Percentiles rank a stretch among this genome's conserved stretches.
Evolutionary conservation across 2,113 vertebrate species (phyloP).

Genomic region (Myrmecobius fasciatus): DNA sequence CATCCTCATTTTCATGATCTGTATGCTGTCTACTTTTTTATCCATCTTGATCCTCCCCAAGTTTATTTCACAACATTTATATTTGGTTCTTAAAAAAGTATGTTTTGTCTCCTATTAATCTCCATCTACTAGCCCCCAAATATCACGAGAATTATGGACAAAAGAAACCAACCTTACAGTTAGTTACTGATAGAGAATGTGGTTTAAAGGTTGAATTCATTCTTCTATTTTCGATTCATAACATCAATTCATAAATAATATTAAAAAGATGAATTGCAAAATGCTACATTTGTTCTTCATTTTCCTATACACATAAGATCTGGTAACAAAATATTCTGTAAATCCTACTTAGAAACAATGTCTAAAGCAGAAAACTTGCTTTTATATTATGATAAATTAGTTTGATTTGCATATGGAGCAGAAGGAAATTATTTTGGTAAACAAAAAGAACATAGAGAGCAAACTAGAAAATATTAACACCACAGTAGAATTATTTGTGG

Average conservation of each 20-base stretch:
- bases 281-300: neutral
- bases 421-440: neutral
- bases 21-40: neutral
- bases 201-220: neutral
- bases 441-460: neutral
- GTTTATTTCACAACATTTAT: neutral
- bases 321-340: neutral
- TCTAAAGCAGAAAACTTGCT: neutral
- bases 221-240: neutral
- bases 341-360: neutral
- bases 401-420: neutral
- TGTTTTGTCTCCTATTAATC: neutral
- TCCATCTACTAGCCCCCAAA: neutral
- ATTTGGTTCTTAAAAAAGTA: neutral
- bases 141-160: neutral
- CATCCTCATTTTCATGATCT: neutral
- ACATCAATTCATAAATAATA: neutral
- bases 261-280: neutral
- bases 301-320: neutral
- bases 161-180: neutral
- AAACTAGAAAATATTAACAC: slow-evolving; percentile 1
- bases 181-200: neutral
- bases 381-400: neutral
- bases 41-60: neutral
- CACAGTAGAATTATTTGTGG: neutral